Base-by-base conservation (phyloP, 1,140 invertebrate genomes). In the Pemphigus obesinymphae region DNA sequence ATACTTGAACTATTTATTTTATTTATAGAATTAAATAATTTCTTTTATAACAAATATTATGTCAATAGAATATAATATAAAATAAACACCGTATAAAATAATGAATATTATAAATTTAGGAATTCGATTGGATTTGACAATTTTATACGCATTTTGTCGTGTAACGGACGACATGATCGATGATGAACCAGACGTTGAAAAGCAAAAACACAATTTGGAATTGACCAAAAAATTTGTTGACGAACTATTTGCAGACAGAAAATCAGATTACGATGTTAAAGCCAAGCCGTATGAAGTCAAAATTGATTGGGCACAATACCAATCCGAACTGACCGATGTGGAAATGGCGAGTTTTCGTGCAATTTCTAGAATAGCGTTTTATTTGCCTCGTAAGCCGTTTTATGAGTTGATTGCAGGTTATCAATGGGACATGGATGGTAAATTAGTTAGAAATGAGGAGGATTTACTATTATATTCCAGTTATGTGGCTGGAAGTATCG, bases 121-220 rank as follows among this genome's bases (percentile, higher is more conserved):
- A 5, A 78, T 78, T 40, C 48, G 73, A 58, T 40, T 78, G 23
- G 50, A 78, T 58, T 58, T 78, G 20, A 55, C 53, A 26, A 78
- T 78, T 58, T 37, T 58, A 20, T 78, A 78, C 13, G n/a, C 73
- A 23, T 78, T 78, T 40, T 37, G 31, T 26, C 73, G 50, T 29
- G 31, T 78, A 23, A 78, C 73, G 31, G 73, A 78, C 29, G 34
- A 78, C 13, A 78, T 78, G 73, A 78, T 78, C 26, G 73, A 58
- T 20, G n/a, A 78, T 0, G 50, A 40, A 11, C 10, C 20, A n/a
- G 31, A 78, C 20, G 10, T 37, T 1, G 11, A 78, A 15, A 58
- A 78, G 3, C 55, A 78, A 78, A 37, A 58, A 40, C n/a, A 3
- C 1, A 58, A 58, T 5, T 55, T 55, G 20, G 34, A 78, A 11